These are phyloP conservation scores for Aspidoscelis tigris DNA, from an alignment of 2,113 vertebrate species.

Conservation along the genomic window DNA sequence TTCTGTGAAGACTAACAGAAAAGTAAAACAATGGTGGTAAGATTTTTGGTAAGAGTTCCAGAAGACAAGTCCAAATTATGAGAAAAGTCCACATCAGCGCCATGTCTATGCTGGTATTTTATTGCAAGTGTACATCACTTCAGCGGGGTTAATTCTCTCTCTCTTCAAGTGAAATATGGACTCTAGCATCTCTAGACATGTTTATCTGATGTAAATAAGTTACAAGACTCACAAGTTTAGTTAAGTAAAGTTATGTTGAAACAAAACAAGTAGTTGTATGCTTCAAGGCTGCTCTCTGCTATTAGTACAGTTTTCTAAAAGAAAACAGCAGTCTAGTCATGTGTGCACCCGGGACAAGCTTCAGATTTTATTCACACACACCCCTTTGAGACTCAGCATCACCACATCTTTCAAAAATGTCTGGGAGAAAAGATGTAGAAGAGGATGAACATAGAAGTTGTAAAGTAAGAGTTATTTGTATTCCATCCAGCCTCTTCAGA, in stretches of 20 bases:
- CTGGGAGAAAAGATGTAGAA: neutral
- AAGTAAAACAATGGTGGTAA: slow-evolving; percentile 14
- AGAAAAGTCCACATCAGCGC: neutral
- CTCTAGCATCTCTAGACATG: no score
- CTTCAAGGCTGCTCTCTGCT: no score
- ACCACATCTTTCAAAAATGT: neutral
- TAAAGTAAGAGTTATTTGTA: neutral
- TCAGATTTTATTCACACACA: neutral
- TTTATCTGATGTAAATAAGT: no score
- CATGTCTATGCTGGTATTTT: no score
- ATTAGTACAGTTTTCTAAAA: no score
- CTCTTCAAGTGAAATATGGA: no score
- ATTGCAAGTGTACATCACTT: no score
- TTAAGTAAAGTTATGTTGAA: no score
- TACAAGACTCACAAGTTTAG: no score
- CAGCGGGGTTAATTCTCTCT: no score
- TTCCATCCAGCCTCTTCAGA: neutral
- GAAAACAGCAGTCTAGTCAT: neutral
- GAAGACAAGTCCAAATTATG: slow-evolving; percentile 1
- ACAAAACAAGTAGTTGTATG: no score
- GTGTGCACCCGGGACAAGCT: neutral
- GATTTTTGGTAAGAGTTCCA: neutral
- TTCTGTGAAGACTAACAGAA: neutral
- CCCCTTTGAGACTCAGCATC: neutral
- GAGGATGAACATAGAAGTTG: neutral